These are phyloP conservation scores for Loripinus fragilis DNA, from an alignment of 2,888 invertebrate species.

Conservation along the genomic window DNA sequence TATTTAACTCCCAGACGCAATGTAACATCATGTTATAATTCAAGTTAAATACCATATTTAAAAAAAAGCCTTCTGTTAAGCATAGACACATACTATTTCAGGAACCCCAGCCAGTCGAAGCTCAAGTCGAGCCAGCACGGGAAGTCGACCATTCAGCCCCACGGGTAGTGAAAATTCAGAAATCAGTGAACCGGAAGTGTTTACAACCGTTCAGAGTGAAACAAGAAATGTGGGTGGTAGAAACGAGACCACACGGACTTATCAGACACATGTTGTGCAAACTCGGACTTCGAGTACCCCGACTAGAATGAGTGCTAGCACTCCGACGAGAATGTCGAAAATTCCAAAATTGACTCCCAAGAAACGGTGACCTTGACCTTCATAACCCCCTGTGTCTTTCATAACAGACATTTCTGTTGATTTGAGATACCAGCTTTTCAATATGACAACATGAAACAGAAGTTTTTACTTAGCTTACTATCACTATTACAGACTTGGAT, in stretches of 20 bases:
- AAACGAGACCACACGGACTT: conserved; percentile 79
- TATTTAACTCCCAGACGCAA: too few relatives aligned
- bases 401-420: conserved; percentile 18
- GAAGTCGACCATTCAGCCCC: conserved; percentile 93
- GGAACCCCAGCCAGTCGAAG: conserved; percentile 71
- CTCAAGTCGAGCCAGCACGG: conserved; percentile 86
- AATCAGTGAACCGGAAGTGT: conserved; percentile 77
- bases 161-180: conserved; percentile 91
- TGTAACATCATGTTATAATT: too few relatives aligned
- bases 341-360: conserved; percentile 76
- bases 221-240: conserved; percentile 77
- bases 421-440: neutral
- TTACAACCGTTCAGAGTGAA: conserved; percentile 80
- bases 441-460: too few relatives aligned
- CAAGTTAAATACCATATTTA: too few relatives aligned
- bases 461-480: too few relatives aligned
- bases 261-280: conserved; percentile 79
- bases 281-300: conserved; percentile 72
- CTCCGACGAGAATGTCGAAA: conserved; percentile 73
- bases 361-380: conserved; percentile 50
- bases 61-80: too few relatives aligned
- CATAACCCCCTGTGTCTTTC: conserved; percentile 42
- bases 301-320: conserved; percentile 50
- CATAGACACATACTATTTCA: too few relatives aligned
- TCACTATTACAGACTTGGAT: too few relatives aligned